Evolutionary conservation across 2,113 vertebrate species (phyloP), one percentile per base, ranked within the genome.

Genomic region (Ictalurus furcatus): DNA sequence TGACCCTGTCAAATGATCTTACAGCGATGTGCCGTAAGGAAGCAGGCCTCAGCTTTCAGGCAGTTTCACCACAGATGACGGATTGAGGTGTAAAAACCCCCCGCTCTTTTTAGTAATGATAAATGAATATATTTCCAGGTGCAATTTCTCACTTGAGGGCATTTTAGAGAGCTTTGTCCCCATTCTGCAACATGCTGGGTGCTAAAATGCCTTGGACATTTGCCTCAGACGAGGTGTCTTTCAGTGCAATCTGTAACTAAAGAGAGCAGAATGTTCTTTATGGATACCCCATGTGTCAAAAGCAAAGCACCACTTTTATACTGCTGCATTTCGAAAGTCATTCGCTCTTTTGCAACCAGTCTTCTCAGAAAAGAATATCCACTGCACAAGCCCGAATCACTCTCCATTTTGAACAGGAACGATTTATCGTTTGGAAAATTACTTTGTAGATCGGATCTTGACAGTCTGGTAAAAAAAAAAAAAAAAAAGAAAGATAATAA

Each of bases 381-480:
- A 28, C 48, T n/a, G 67, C 80, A 76, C 54, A 40, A 6, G 8
- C 63, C 83, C 9, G 56, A 56, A 67, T 81, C 73, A 37, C 79
- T 48, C 44, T 56, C 28, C 37, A 23, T 63, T 76, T 37, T 63
- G 13, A 76, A 88, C 17, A 21, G 82, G 37, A 88, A 63, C 25
- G 58, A 83, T 34, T 76, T 82, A 88, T 88, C 76, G 87, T 84
- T 84, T 63, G 52, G 81, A 76, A 84, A 84, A 88, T 88, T 88
- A 81, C 81, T 84, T 73, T 84, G 67, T 9, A 74, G 37, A 88
- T 88, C 76, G 81, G 16, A 58, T 84, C 87, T n/a, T 61, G 30
- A 58, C 69, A 0, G 67, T 59, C 37, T 44, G 69, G 34, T 59
- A 56, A 84, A 21, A 84, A 84, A 44, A 44, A 44, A 44, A 44